Percentiles rank a stretch among this genome's conserved stretches.
These are phyloP conservation scores for Upupa epops DNA, from an alignment of 2,113 vertebrate genomes.

Conservation along the genomic window DNA sequence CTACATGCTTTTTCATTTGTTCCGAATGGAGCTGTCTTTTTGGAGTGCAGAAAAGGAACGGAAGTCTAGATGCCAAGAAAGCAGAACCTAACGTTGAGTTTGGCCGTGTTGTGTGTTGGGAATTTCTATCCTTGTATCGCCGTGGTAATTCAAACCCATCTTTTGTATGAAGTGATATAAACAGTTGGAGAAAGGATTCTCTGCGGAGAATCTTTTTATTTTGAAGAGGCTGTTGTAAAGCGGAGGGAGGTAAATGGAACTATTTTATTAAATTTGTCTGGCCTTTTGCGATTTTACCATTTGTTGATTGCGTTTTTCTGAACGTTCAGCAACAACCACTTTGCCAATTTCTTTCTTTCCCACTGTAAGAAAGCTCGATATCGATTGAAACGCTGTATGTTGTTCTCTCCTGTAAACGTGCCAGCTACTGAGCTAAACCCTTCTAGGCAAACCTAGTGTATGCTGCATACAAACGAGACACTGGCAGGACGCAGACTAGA, in stretches of 20 bases:
- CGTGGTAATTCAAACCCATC: slow-evolving; percentile 41
- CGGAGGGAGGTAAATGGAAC: slow-evolving; percentile 53
- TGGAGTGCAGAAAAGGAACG: neutral
- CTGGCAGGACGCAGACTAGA: slow-evolving; percentile 1
- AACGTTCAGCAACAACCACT: slow-evolving; percentile 18
- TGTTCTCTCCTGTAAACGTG: slow-evolving; percentile 36
- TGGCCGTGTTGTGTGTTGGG: slow-evolving; percentile 13
- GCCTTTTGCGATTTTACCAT: slow-evolving; percentile 56
- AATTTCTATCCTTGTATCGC: slow-evolving; percentile 44
- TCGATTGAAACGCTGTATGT: slow-evolving; percentile 11
- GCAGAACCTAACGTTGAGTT: slow-evolving; percentile 33
- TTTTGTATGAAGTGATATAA: slow-evolving; percentile 60
- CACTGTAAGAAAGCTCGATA: slow-evolving; percentile 27
- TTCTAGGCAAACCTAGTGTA: slow-evolving; percentile 31
- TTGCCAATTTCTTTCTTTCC: slow-evolving; percentile 33
- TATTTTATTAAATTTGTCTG: slow-evolving; percentile 63
- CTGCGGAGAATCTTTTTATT: slow-evolving; percentile 33
- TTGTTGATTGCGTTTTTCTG: slow-evolving; percentile 29
- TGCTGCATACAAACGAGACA: slow-evolving; percentile 29
- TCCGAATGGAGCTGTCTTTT: slow-evolving; percentile 31
- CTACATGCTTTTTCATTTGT: slow-evolving; percentile 57
- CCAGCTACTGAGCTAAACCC: slow-evolving; percentile 60
- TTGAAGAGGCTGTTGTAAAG: slow-evolving; percentile 47
- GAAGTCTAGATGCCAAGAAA: slow-evolving; percentile 16
- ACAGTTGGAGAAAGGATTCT: slow-evolving; percentile 38